phyloP scores from a whole-genome alignment of 1,140 invertebrate species.

The Rhagoletis pomonella region DNA sequence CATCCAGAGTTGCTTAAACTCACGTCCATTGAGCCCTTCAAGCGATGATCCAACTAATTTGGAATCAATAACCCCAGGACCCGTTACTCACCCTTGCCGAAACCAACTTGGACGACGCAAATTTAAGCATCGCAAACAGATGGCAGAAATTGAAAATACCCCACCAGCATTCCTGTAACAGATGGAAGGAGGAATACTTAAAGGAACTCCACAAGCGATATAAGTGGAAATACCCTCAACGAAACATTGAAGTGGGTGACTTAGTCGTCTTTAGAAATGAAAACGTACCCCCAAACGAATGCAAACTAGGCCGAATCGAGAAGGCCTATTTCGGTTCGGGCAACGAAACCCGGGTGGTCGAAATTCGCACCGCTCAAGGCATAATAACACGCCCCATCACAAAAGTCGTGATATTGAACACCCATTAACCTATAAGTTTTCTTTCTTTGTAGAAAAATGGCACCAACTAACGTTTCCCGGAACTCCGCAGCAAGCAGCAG shows the following conservation, averaged over 20 bases:
- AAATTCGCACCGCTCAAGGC: neutral
- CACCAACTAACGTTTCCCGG: neutral
- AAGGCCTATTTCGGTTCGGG: neutral
- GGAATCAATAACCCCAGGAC: conserved; percentile 24
- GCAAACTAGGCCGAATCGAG: neutral
- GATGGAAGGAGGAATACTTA: conserved; percentile 54
- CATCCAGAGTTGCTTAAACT: conserved; percentile 42
- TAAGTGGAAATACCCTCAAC: conserved; percentile 46
- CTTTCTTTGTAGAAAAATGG: neutral
- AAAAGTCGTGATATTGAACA: neutral
- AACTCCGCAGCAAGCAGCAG: no score
- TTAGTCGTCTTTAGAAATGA: neutral
- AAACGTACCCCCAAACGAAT: neutral
- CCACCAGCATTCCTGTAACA: conserved; percentile 32
- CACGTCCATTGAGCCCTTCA: conserved; percentile 21
- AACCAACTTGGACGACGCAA: neutral
- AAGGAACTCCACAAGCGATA: conserved; percentile 49
- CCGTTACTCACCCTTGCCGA: neutral
- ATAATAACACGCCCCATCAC: neutral
- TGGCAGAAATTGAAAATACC: neutral
- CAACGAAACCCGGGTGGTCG: neutral
- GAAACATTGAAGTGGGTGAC: neutral
- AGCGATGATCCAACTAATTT: conserved; percentile 49
- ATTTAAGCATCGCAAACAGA: no score
- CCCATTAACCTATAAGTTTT: neutral